Base-by-base conservation (phyloP, 2,113 vertebrate genomes). In the Tympanuchus pallidicinctus region DNA sequence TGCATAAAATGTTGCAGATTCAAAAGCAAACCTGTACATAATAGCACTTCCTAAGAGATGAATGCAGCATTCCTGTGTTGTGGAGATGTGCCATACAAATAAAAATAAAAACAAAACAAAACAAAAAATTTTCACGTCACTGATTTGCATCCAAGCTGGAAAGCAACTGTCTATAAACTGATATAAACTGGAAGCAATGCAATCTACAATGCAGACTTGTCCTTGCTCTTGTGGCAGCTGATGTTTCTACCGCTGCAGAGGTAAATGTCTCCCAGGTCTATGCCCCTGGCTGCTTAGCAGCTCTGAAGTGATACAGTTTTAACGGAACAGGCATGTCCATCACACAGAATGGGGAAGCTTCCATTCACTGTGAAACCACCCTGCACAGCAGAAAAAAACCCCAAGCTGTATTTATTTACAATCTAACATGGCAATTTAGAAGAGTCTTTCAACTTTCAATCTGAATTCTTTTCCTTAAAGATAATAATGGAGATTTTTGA, bases 381-480 rank as follows among this genome's bases (percentile, higher is more conserved):
- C 54, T 71, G 50, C 10, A 4, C 7, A 24, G 4, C 63, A 47
- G 17, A 52, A 81, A 77, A 77, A 67, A 73, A 12, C 15, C 38
- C 47, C 77, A 71, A 93, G 24, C 3, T 38, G 4, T n/a, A 90
- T 72, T 79, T 82, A 81, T 65, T 95, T 88, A 60, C 45, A 32
- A 65, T 61, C 50, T 4, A 24, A 11, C 8, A 34, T 20, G 64
- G 18, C 11, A 89, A 61, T 83, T 88, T 65, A 91, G 30, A 59
- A 82, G 57, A 92, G 47, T 86, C n/a, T 79, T 96, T 87, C 22
- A 65, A 61, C 4, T 88, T 90, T 54, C 3, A 56, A 36, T 28
- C 30, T 79, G 60, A 88, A 42, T 83, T 76, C 80, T 80, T 64
- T 90, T 36, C 34, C 27, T 92, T 93, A 89, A 13, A 74, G 64